A percentile compares a stretch with the other conserved stretches of the same genome.
Conservation (phyloP, 2,888 invertebrate genomes). For the Magallana nippona region DNA sequence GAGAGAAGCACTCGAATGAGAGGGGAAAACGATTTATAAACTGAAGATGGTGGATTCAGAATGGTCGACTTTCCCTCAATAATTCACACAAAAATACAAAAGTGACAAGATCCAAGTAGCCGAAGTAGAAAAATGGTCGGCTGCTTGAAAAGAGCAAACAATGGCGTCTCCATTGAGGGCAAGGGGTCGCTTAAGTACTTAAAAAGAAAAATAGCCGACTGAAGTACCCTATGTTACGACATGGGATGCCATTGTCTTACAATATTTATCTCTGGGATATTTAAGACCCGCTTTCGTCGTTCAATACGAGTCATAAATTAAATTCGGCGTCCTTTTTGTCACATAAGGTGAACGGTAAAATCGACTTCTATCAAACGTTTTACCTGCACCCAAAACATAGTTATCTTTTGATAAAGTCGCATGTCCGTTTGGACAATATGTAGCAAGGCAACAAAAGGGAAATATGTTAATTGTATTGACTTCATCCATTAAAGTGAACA, state of each 20-base stretch:
- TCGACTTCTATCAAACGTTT: slow-evolving; percentile 30
- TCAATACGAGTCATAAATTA: slow-evolving; percentile 9
- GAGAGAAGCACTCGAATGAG: slow-evolving; percentile 17
- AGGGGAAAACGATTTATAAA: slow-evolving; percentile 22
- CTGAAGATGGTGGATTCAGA: slow-evolving; percentile 24
- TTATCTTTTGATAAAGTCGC: neutral
- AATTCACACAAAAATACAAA: slow-evolving; percentile 45
- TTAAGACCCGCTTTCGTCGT: slow-evolving; percentile 10
- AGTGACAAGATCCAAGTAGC: slow-evolving; percentile 39
- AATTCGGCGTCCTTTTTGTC: slow-evolving; percentile 17
- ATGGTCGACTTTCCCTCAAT: slow-evolving; percentile 38
- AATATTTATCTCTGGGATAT: slow-evolving; percentile 13
- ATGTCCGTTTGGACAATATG: neutral
- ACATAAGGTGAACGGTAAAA: slow-evolving; percentile 29
- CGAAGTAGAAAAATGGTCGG: slow-evolving; percentile 31
- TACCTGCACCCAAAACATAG: neutral
- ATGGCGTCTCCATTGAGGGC: slow-evolving; percentile 39
- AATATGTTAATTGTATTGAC: no score
- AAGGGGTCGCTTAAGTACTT: slow-evolving; percentile 23
- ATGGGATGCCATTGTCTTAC: slow-evolving; percentile 24
- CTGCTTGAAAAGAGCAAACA: slow-evolving; percentile 31
- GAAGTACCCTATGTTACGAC: slow-evolving; percentile 29
- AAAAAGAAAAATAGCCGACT: slow-evolving; percentile 32
- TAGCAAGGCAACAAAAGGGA: neutral
- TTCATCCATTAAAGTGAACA: no score